A percentile compares a stretch with the other conserved stretches of the same genome.
Conservation (phyloP, 2,797 vertebrate genomes). For the Prunella strophiata region DNA sequence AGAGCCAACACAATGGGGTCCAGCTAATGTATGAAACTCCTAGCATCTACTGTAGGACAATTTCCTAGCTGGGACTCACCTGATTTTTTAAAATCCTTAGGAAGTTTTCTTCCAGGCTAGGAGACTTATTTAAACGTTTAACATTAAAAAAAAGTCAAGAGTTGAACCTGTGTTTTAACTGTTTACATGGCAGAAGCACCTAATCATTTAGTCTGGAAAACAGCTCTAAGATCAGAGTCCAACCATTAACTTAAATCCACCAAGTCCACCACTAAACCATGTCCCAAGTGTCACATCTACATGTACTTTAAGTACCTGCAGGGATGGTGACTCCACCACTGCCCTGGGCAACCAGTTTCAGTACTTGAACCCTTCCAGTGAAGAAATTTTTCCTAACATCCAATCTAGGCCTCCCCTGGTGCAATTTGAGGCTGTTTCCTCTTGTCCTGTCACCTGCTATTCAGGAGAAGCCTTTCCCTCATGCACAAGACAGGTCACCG, state of each 20-base stretch:
- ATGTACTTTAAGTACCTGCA: not conserved
- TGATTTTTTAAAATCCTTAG: not conserved
- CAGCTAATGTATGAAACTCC: slow-evolving; percentile 33
- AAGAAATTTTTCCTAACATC: not conserved
- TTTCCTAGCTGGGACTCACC: not conserved
- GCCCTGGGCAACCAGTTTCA: not conserved
- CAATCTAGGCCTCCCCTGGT: not conserved
- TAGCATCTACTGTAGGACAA: not conserved
- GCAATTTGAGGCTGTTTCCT: not conserved
- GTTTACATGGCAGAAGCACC: not conserved
- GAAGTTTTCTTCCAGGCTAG: not conserved
- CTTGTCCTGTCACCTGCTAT: not conserved
- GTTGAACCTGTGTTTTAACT: not conserved
- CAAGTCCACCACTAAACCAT: not conserved
- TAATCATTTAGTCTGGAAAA: not conserved
- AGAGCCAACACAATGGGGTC: slow-evolving; percentile 33
- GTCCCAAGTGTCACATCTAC: not conserved
- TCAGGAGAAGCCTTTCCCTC: not conserved
- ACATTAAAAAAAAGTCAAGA: not conserved
- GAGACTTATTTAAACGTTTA: not conserved
- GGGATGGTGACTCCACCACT: not conserved
- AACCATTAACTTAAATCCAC: not conserved
- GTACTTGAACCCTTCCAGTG: not conserved
- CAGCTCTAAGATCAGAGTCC: not conserved
- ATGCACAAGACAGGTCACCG: not conserved